These are phyloP conservation scores for Brachyalestes nurse DNA, from an alignment of 2,797 vertebrate genomes.

Conservation along the genomic window DNA sequence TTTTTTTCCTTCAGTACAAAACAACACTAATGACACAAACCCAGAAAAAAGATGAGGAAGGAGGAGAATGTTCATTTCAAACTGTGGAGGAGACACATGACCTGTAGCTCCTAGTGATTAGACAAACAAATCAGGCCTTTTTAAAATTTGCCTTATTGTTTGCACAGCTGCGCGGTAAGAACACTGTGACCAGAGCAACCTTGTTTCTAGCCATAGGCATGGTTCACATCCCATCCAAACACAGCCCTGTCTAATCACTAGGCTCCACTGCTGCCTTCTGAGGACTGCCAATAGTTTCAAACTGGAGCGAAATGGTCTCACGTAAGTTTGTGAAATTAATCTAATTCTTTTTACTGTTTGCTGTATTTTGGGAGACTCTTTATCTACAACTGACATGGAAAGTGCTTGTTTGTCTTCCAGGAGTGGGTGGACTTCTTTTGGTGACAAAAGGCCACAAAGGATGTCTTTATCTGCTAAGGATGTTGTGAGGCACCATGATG, in stretches of 20 bases:
- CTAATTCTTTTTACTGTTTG: slow-evolving; percentile 29
- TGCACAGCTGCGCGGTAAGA: slow-evolving; percentile 61
- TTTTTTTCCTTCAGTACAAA: slow-evolving; percentile 2
- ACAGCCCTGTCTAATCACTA: slow-evolving; percentile 25
- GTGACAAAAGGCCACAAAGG: slow-evolving; percentile 56
- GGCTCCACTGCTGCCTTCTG: slow-evolving; percentile 7
- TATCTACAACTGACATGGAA: slow-evolving; percentile 34
- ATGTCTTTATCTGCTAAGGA: slow-evolving; percentile 63
- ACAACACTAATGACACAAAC: slow-evolving; percentile 22
- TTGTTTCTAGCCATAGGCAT: slow-evolving; percentile 43
- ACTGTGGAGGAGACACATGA: slow-evolving; percentile 38
- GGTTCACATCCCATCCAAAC: slow-evolving; percentile 44
- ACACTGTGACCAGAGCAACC: slow-evolving; percentile 45
- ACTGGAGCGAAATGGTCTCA: not conserved
- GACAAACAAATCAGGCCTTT: slow-evolving; percentile 60
- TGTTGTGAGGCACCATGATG: slow-evolving; percentile 58
- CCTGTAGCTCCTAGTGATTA: slow-evolving; percentile 54
- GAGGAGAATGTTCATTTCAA: slow-evolving; percentile 20
- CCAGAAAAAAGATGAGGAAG: slow-evolving; percentile 4
- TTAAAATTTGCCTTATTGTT: slow-evolving; percentile 51
- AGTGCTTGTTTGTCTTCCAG: slow-evolving; percentile 50
- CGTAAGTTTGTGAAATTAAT: slow-evolving; percentile 24
- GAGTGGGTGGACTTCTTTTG: slow-evolving; percentile 55
- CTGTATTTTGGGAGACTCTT: slow-evolving; percentile 9
- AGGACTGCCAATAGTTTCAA: not conserved